These are phyloP conservation scores for Puma concolor DNA, from an alignment of 2,113 vertebrate genomes.

Conservation along the genomic window DNA sequence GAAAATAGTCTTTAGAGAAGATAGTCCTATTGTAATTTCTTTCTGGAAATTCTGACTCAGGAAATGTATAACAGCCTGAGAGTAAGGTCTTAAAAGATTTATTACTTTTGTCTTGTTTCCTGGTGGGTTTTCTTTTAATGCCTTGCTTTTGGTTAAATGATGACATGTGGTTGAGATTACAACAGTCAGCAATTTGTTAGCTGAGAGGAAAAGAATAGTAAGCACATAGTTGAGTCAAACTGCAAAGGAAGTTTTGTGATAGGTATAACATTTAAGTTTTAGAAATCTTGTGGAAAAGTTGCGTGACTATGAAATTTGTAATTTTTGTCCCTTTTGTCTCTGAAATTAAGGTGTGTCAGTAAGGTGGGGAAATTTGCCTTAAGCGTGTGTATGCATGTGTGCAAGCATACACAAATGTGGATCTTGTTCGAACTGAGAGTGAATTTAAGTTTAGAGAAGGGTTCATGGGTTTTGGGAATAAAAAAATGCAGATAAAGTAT, in stretches of 20 bases:
- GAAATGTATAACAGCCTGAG: constrained; percentile 52
- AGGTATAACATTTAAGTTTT: neutral
- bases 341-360: neutral
- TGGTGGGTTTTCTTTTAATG: constrained; percentile 57
- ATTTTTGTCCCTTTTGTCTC: constrained; percentile 3
- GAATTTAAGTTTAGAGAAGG: neutral
- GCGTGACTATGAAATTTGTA: neutral
- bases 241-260: constrained; percentile 10
- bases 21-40: constrained; percentile 53
- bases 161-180: constrained; percentile 57
- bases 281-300: neutral
- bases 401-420: neutral
- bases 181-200: constrained; percentile 51
- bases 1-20: constrained; percentile 40
- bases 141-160: constrained; percentile 58
- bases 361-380: neutral
- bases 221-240: neutral
- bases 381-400: neutral
- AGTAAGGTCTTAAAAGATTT: constrained; percentile 54
- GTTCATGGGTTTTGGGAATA: neutral
- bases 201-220: constrained; percentile 34
- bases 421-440: neutral
- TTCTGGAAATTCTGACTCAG: constrained; percentile 56
- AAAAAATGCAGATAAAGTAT: neutral
- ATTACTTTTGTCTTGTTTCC: constrained; percentile 61